phyloP scores from a whole-genome alignment of 2,888 invertebrate species.

The Clostera curtula region DNA sequence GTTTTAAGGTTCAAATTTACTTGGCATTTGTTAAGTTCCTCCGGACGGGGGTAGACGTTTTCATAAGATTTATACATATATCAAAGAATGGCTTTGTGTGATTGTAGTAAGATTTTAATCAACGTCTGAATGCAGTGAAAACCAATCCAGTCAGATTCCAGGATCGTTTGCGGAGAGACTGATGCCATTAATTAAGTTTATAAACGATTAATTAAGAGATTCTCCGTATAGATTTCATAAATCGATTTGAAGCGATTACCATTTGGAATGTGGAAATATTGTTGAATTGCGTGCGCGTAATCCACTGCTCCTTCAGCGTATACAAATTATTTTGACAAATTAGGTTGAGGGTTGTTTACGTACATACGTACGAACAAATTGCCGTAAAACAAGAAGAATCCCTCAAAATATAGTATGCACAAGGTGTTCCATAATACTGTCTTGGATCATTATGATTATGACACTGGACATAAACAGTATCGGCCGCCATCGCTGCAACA shows the following conservation, averaged over 20 bases:
- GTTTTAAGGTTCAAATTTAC: conserved; percentile 30
- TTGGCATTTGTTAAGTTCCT: conserved; percentile 25
- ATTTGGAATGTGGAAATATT: conserved; percentile 17
- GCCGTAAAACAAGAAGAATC: too few species aligned
- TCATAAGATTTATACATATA: conserved; percentile 71
- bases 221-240: conserved; percentile 25
- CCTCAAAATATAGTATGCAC: too few species aligned
- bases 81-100: conserved; percentile 69
- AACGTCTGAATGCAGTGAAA: conserved; percentile 46
- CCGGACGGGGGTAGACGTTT: conserved; percentile 47
- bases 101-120: conserved; percentile 71
- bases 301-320: too few species aligned
- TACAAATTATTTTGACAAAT: too few species aligned
- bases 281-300: too few species aligned
- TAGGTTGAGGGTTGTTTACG: too few species aligned
- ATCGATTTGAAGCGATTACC: conserved; percentile 16
- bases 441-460: too few species aligned
- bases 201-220: conserved; percentile 41
- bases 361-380: too few species aligned
- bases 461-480: too few species aligned
- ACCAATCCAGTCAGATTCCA: conserved; percentile 34
- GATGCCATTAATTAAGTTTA: conserved; percentile 38
- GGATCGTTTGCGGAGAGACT: conserved; percentile 35
- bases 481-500: conserved; percentile 14
- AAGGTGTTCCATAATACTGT: too few species aligned